Base-by-base conservation (phyloP, 2,888 invertebrate species). In the Molanna angustata region DNA sequence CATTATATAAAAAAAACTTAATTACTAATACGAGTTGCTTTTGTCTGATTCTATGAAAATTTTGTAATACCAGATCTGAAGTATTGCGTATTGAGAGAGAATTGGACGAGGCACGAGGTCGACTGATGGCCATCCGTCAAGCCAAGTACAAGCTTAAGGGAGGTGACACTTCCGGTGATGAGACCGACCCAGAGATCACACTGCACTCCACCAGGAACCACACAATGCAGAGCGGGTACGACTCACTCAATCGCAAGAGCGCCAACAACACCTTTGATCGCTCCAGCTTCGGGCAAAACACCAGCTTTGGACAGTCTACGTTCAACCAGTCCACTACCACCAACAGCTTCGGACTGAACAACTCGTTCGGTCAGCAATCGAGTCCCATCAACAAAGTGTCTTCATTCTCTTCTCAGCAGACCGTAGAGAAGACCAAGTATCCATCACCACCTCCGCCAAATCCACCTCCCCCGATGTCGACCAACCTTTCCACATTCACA, bases 41-140 rank as follows among this genome's bases (percentile, higher is more conserved):
- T n/a, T n/a, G n/a, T n/a, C n/a, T 32, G 17, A 9, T 27, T 1
- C 18, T 39, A 27, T 43, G 4, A 32, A 45, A 17, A 1, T n/a
- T 40, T 1, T 39, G 35, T 54, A 53, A 51, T 46, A 60, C 45
- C 65, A 82, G 83, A 52, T 88, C 91, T 0, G 91, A 92, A 66
- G 95, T 99, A 1, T 79, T 97, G 50, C 84, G 93, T 64, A 97
- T 97, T 66, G 98, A 99, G 71, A 84, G 89, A 61, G 92, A 97
- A 74, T 72, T 99, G 51, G 92, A 93, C 62, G 93, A 93, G 65
- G 99, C 99, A 0, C 80, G 97, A 43, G 88, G 89, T 31, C 84
- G 91, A 49, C 79, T 99, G 49, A 92, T 91, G 1, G 90, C 90
- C 39, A 93, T 99, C 65, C 81, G 96, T 4, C 93, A 94, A 65